A percentile compares a stretch with the other conserved stretches of the same genome.
phyloP scores from a whole-genome alignment of 2,888 invertebrate genomes.

The Perizoma affinitatum region DNA sequence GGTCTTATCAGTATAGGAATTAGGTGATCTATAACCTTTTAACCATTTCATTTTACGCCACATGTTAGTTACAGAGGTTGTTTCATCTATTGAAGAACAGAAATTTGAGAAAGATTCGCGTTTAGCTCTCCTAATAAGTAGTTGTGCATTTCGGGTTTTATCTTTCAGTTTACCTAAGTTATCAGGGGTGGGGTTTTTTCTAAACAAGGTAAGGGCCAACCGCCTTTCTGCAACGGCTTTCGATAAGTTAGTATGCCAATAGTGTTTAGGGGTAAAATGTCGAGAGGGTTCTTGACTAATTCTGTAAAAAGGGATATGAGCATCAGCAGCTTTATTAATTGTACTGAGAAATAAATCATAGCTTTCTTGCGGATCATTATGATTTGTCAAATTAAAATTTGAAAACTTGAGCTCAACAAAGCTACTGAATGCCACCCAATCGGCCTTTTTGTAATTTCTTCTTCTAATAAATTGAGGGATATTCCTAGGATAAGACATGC shows the following conservation, averaged over 20 bases:
- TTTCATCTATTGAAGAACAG: constrained; percentile 6
- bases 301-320: background rate
- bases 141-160: constrained; percentile 1
- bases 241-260: constrained; percentile 19
- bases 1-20: background rate
- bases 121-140: background rate
- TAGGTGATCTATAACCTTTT: background rate
- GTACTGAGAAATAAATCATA: background rate
- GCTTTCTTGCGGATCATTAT: background rate
- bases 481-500: background rate
- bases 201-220: constrained; percentile 2
- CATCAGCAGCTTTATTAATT: background rate
- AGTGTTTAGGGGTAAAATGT: constrained; percentile 3
- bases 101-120: background rate
- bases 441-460: constrained; percentile 1
- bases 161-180: constrained; percentile 4
- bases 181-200: constrained; percentile 7
- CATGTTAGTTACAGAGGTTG: constrained; percentile 3
- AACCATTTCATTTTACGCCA: background rate
- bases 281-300: background rate
- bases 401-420: background rate
- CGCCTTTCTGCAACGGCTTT: constrained; percentile 19
- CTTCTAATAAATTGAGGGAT: background rate
- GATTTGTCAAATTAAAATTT: background rate
- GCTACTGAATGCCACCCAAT: background rate